Conservation (phyloP, 2,113 vertebrate species). For the Caretta caretta region DNA sequence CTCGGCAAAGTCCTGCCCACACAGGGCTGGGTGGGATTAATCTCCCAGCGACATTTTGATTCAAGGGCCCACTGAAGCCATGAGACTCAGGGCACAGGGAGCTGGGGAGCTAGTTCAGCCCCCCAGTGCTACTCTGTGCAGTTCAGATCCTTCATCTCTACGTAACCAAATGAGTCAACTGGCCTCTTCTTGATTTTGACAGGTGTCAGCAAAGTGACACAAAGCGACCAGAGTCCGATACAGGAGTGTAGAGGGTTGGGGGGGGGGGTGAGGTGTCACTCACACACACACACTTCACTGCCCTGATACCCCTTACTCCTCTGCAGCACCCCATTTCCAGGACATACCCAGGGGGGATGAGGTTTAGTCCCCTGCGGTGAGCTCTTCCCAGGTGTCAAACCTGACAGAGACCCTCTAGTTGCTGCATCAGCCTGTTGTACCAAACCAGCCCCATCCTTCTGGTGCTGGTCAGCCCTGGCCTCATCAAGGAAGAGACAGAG, state of each 20-base stretch:
- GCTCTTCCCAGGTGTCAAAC: neutral
- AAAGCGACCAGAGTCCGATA: neutral
- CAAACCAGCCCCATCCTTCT: neutral
- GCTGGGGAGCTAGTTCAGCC: neutral
- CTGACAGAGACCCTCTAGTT: too few relatives aligned
- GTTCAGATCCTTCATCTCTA: neutral
- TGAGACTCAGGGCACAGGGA: neutral
- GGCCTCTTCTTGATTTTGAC: neutral
- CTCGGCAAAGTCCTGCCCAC: neutral
- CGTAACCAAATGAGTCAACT: neutral
- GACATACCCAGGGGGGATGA: neutral
- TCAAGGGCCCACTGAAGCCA: neutral
- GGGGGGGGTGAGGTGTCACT: neutral
- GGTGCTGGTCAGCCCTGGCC: neutral
- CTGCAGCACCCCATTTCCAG: neutral
- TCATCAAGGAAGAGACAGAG: neutral
- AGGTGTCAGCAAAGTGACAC: neutral
- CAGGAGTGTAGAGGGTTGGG: neutral
- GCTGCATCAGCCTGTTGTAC: neutral
- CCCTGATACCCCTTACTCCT: neutral
- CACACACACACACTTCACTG: neutral
- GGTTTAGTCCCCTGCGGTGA: neutral
- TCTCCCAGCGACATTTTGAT: neutral
- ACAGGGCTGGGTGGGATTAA: neutral
- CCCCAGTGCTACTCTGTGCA: neutral